Evolutionary conservation across 2,797 vertebrate species (phyloP).

Genomic region (Peromyscus attwateri): DNA sequence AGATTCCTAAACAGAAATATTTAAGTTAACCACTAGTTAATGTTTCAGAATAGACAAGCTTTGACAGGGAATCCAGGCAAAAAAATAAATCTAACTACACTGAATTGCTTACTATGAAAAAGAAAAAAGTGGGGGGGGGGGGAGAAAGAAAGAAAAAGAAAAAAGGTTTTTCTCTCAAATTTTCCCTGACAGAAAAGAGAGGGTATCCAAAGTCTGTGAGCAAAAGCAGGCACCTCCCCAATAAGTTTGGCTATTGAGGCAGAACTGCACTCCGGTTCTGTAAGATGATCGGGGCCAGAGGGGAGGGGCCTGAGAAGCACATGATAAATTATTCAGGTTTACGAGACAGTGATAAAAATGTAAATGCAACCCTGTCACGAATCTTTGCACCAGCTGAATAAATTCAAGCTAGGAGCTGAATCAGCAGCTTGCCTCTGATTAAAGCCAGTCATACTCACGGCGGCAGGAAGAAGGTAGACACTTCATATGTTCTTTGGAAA

Average conservation of each 20-base stretch:
- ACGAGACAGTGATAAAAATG: constrained; percentile 80
- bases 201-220: constrained; percentile 2
- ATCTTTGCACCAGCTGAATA: constrained; percentile 77
- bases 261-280: constrained; percentile 48
- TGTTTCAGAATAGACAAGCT: constrained; percentile 16
- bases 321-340: constrained; percentile 81
- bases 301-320: not conserved
- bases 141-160: not conserved
- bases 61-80: constrained; percentile 28
- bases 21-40: constrained; percentile 37
- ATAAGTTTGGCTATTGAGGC: constrained; percentile 56
- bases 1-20: constrained; percentile 26
- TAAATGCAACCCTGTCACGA: constrained; percentile 64
- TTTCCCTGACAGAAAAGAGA: constrained; percentile 23
- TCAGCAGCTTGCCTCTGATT: constrained; percentile 76
- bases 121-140: rapidly evolving
- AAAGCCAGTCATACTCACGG: constrained; percentile 69
- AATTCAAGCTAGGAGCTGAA: constrained; percentile 77
- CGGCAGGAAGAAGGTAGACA: constrained; percentile 60
- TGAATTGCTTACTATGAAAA: constrained; percentile 38
- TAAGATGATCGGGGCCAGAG: not conserved
- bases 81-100: constrained; percentile 50
- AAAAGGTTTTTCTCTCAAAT: not conserved
- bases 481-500: constrained; percentile 64
- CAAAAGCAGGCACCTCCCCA: constrained; percentile 54